Percentiles rank a stretch among this genome's conserved stretches.
Evolutionary conservation across 2,888 invertebrate species (phyloP).

Genomic region (Laspeyria flexula): DNA sequence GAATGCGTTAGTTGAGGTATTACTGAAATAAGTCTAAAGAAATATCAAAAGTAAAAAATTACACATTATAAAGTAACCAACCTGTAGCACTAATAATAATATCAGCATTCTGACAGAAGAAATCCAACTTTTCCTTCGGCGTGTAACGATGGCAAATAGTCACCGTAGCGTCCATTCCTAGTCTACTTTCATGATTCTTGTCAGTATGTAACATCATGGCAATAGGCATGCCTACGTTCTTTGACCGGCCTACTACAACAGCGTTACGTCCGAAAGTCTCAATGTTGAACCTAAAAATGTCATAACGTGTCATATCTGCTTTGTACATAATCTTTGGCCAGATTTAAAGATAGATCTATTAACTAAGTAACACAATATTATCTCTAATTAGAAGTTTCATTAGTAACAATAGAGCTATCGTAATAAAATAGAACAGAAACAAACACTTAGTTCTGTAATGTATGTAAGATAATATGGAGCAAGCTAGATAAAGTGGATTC

Average conservation of each 20-base stretch:
- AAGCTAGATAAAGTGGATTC: too few species aligned
- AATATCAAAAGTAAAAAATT: too few species aligned
- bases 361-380: too few species aligned
- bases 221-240: constrained; percentile 96
- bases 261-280: constrained; percentile 94
- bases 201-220: constrained; percentile 94
- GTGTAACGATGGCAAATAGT: constrained; percentile 96
- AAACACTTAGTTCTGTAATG: too few species aligned
- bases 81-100: constrained; percentile 92
- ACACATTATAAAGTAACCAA: constrained; percentile 38
- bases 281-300: constrained; percentile 80
- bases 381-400: too few species aligned
- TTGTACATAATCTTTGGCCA: constrained; percentile 4
- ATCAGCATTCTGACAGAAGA: constrained; percentile 90
- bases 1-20: too few species aligned
- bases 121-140: constrained; percentile 90
- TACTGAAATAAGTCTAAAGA: too few species aligned
- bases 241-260: constrained; percentile 95
- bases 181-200: constrained; percentile 87
- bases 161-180: constrained; percentile 94
- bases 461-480: too few species aligned
- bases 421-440: background rate
- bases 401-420: background rate
- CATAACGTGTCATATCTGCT: constrained; percentile 11
- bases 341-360: background rate